Evolutionary conservation across 2,797 vertebrate species (phyloP).

Genomic region (Macrochelys suwanniensis): DNA sequence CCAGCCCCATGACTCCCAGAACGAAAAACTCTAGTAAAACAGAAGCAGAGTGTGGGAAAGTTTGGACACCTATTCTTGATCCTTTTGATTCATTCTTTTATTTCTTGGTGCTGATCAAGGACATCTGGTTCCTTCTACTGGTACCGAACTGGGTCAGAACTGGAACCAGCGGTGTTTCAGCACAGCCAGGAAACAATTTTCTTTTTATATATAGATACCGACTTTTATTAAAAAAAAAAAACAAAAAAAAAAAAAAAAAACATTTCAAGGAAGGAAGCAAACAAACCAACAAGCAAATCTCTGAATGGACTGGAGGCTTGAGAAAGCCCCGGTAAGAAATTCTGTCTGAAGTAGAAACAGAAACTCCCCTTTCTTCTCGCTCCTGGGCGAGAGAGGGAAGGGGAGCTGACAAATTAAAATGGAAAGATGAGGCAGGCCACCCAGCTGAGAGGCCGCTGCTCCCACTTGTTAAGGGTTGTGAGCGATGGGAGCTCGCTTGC

Average conservation of each 20-base stretch:
- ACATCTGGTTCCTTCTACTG: conserved; percentile 44
- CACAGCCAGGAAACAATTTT: conserved; percentile 50
- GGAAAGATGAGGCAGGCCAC: not conserved
- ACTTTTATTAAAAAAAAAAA: not conserved
- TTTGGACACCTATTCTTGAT: conserved; percentile 40
- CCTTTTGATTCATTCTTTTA: conserved; percentile 37
- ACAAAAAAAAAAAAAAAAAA: not conserved
- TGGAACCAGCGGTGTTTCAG: conserved; percentile 55
- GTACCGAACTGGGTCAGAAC: conserved; percentile 61
- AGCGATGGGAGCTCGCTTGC: conserved; percentile 50
- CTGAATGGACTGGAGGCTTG: conserved; percentile 9
- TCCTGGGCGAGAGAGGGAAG: not conserved
- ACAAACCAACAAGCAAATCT: not conserved
- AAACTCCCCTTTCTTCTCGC: conserved; percentile 53
- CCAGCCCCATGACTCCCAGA: not conserved
- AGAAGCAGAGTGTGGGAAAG: conserved; percentile 67
- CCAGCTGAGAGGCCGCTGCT: conserved; percentile 38
- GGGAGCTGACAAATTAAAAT: conserved; percentile 17
- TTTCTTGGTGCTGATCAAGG: conserved; percentile 15
- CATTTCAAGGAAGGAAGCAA: not conserved
- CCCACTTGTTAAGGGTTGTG: conserved; percentile 44
- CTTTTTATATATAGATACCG: not conserved
- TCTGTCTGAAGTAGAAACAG: conserved; percentile 14
- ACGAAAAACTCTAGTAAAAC: conserved; percentile 57
- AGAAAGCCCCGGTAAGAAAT: conserved; percentile 20